Conservation (phyloP, 2,888 invertebrate genomes). For the Kuschelorhynchus macadamiae region DNA sequence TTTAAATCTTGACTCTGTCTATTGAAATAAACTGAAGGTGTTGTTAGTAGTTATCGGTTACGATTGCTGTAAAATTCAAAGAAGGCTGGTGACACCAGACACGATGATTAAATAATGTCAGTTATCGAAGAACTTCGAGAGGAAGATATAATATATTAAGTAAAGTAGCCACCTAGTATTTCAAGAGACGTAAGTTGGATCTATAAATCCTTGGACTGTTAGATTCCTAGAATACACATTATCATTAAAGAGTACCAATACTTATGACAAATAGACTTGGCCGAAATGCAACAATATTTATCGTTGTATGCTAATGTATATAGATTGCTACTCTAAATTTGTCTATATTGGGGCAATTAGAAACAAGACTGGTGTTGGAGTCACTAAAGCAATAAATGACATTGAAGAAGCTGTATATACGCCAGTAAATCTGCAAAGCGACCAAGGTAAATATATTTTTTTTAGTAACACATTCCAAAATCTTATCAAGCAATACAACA, state of each 20-base stretch:
- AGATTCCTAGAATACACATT: too few species aligned
- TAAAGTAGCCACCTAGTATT: too few species aligned
- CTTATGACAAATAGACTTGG: conserved; percentile 63
- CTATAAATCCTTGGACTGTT: conserved; percentile 57
- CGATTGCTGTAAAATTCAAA: conserved; percentile 2
- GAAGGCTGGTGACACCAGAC: background rate
- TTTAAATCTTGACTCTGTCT: too few species aligned
- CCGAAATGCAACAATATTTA: conserved; percentile 61
- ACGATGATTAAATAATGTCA: conserved; percentile 17
- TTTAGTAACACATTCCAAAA: conserved; percentile 8
- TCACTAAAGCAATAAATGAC: background rate
- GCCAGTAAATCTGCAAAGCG: conserved; percentile 16
- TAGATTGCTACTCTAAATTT: conserved; percentile 65
- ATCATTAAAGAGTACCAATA: too few species aligned
- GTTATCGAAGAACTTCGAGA: conserved; percentile 20
- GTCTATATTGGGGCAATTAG: conserved; percentile 59
- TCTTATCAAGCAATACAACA: conserved; percentile 10
- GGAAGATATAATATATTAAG: background rate
- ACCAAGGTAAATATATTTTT: conserved; percentile 18
- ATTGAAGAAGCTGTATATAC: background rate
- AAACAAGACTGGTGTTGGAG: background rate
- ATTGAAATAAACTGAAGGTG: background rate
- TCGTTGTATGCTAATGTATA: conserved; percentile 62
- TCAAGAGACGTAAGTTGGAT: too few species aligned
- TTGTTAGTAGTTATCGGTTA: conserved; percentile 8